phyloP scores from a whole-genome alignment of 2,797 vertebrate genomes.

The Synaphobranchus kaupii region DNA sequence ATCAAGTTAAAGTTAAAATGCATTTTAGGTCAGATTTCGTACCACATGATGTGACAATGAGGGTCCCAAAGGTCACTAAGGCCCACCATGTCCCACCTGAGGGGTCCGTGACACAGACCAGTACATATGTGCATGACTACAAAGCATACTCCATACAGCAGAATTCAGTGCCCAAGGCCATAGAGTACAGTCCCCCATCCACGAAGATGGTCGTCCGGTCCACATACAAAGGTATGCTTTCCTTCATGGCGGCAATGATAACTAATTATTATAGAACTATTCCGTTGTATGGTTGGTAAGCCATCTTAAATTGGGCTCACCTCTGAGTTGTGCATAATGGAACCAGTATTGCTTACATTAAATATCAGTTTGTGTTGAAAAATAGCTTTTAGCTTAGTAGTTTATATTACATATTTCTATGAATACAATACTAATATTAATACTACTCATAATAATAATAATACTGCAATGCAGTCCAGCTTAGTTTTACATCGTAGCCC shows the following conservation, averaged over 20 bases:
- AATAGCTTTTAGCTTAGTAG: not conserved
- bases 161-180: not conserved
- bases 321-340: not conserved
- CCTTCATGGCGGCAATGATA: not conserved
- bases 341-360: not conserved
- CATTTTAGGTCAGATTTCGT: constrained; percentile 39
- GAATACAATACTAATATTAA: not conserved
- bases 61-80: constrained; percentile 27
- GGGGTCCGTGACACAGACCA: constrained; percentile 17
- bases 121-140: constrained; percentile 21
- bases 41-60: constrained; percentile 22
- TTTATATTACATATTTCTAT: not conserved
- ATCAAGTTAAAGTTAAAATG: not conserved
- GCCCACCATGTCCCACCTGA: constrained; percentile 9
- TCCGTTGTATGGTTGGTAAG: not conserved
- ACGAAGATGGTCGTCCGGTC: constrained; percentile 38
- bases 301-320: not conserved
- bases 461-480: not conserved
- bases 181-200: constrained; percentile 33
- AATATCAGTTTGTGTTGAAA: not conserved
- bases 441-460: not conserved
- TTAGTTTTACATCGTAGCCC: not conserved
- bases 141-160: not conserved
- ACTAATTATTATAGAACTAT: not conserved
- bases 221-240: constrained; percentile 53